Evolutionary conservation across 53 echinoderm and acorn worm species (phyloP).

Genomic region (Glandiceps talaboti): DNA sequence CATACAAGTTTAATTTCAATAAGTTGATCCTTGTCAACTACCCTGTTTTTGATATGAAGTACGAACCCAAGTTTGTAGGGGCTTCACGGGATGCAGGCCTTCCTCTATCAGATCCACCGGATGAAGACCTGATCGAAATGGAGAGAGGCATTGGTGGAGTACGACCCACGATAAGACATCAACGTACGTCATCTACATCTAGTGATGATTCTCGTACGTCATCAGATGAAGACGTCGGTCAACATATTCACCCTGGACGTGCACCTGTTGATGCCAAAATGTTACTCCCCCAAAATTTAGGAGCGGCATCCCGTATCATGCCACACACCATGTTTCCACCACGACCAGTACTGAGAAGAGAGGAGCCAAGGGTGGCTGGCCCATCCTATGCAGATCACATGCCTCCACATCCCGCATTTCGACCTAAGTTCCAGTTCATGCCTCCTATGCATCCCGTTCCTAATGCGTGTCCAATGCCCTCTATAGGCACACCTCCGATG

Average conservation of each 20-base stretch:
- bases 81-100: slow-evolving; percentile 10
- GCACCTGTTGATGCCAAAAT: background rate
- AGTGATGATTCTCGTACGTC: slow-evolving; percentile 84
- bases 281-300: background rate
- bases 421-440: background rate
- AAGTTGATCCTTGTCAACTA: slow-evolving; percentile 95
- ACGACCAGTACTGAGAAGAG: background rate
- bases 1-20: slow-evolving; percentile 98
- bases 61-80: slow-evolving; percentile 61
- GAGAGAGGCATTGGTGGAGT: slow-evolving; percentile 33
- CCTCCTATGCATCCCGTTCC: background rate
- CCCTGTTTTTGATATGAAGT: slow-evolving; percentile 82
- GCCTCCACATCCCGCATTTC: background rate
- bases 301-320: background rate
- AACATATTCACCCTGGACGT: background rate
- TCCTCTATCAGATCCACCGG: slow-evolving; percentile 1
- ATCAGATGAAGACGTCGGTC: slow-evolving; percentile 31
- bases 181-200: slow-evolving; percentile 45
- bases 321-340: background rate
- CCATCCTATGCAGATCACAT: background rate
- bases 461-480: background rate
- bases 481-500: background rate
- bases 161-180: slow-evolving; percentile 24
- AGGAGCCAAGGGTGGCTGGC: background rate
- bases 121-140: slow-evolving; percentile 31